Evolutionary conservation across 2,888 invertebrate genomes (phyloP).

Genomic region (Liodrosophila aerea): DNA sequence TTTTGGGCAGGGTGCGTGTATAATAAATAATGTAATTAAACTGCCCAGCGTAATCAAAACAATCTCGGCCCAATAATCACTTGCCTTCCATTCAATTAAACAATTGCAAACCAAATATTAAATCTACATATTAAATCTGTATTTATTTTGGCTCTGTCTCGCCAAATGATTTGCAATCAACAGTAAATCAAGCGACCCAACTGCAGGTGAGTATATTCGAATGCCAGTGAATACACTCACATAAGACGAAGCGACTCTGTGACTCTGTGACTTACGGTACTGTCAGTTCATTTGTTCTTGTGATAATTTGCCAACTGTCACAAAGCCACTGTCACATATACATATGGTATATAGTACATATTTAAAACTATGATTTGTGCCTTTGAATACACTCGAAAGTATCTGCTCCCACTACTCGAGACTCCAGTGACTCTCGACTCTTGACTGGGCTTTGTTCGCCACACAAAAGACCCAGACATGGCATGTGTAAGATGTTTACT

Average conservation of each 20-base stretch:
- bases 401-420: constrained; percentile 15
- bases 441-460: constrained; percentile 18
- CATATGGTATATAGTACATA: constrained; percentile 32
- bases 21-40: constrained; percentile 68
- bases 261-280: too few relatives aligned
- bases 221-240: constrained; percentile 28
- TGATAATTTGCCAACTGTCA: constrained; percentile 39
- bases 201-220: constrained; percentile 52
- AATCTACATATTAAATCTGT: constrained; percentile 43
- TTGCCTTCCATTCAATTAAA: constrained; percentile 69
- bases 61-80: constrained; percentile 30
- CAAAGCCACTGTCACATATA: constrained; percentile 12
- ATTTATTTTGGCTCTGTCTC: constrained; percentile 29
- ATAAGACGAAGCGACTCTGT: constrained; percentile 21
- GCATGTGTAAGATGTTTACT: not conserved
- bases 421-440: constrained; percentile 12
- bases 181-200: constrained; percentile 66
- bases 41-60: constrained; percentile 49
- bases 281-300: constrained; percentile 52
- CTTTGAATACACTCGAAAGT: constrained; percentile 52
- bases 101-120: constrained; percentile 56
- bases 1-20: constrained; percentile 33
- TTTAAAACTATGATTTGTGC: constrained; percentile 74
- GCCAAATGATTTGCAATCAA: constrained; percentile 69
- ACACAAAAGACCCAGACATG: constrained; percentile 14